Conservation (phyloP, 1,140 invertebrate species). For the Drosophila sechellia region DNA sequence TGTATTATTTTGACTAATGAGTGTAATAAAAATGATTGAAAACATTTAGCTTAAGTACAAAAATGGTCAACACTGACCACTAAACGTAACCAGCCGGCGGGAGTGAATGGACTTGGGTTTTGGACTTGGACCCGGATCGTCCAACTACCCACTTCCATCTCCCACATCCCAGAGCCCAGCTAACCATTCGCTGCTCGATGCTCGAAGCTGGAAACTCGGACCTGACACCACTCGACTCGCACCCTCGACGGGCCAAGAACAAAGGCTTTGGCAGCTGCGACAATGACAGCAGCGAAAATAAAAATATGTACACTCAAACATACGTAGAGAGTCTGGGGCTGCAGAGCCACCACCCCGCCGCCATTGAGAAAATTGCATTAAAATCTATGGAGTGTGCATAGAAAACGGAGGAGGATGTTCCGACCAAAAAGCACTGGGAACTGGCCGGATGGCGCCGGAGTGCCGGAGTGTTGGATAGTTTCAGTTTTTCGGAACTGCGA, state of each 20-base stretch:
- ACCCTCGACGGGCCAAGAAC: slow-evolving; percentile 62
- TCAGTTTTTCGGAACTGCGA: slow-evolving; percentile 75
- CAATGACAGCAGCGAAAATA: slow-evolving; percentile 76
- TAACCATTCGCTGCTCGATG: slow-evolving; percentile 18
- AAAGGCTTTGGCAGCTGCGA: slow-evolving; percentile 82
- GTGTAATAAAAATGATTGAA: background rate
- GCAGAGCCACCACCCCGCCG: slow-evolving; percentile 32
- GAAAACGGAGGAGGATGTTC: slow-evolving; percentile 53
- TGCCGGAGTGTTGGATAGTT: slow-evolving; percentile 37
- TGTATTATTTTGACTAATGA: too few relatives aligned
- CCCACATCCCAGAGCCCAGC: background rate
- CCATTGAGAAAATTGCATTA: slow-evolving; percentile 80
- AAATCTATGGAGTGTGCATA: slow-evolving; percentile 84
- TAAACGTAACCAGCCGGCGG: slow-evolving; percentile 33
- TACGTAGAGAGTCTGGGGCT: background rate
- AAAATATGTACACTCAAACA: slow-evolving; percentile 56
- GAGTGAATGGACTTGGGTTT: slow-evolving; percentile 16
- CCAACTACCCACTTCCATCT: background rate
- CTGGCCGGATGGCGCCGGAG: background rate
- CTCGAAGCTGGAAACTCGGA: slow-evolving; percentile 29
- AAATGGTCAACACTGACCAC: slow-evolving; percentile 20
- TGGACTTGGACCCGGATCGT: slow-evolving; percentile 14
- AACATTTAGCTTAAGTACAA: background rate
- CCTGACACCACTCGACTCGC: slow-evolving; percentile 35
- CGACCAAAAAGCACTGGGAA: slow-evolving; percentile 2